A percentile compares a stretch with the other conserved stretches of the same genome.
Evolutionary conservation across 1,140 invertebrate species (phyloP).

Genomic region (Macrotrachela quadricornifera): DNA sequence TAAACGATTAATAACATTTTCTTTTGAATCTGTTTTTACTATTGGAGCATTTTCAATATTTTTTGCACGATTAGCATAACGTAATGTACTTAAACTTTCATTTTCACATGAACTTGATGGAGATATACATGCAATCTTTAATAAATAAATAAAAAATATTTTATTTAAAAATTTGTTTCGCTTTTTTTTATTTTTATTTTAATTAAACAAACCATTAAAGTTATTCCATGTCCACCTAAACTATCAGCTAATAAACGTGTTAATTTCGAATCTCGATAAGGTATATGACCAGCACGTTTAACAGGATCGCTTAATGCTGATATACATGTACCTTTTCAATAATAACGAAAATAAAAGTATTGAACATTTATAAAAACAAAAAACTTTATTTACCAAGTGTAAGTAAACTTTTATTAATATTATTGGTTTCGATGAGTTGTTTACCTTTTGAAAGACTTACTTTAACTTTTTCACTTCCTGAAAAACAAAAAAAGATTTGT

Average conservation of each 20-base stretch:
- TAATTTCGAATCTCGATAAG: constrained; percentile 30
- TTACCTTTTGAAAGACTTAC: constrained; percentile 13
- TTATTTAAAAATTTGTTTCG: no score
- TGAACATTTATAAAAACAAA: background rate
- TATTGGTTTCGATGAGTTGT: constrained; percentile 25
- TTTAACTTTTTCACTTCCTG: constrained; percentile 28
- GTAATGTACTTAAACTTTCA: constrained; percentile 27
- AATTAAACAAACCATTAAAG: constrained; percentile 21
- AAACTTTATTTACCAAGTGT: constrained; percentile 19
- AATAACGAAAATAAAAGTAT: background rate
- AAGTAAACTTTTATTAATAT: constrained; percentile 29
- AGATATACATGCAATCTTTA: constrained; percentile 28
- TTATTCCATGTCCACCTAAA: constrained; percentile 25
- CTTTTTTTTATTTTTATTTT: background rate
- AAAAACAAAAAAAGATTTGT: background rate
- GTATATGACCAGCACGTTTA: constrained; percentile 24
- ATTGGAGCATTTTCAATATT: constrained; percentile 27
- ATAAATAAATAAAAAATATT: constrained; percentile 8
- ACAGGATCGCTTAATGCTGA: constrained; percentile 26
- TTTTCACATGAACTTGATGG: constrained; percentile 20
- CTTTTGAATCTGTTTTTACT: constrained; percentile 61
- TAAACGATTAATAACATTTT: constrained; percentile 64
- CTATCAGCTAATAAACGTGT: constrained; percentile 32
- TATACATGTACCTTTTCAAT: constrained; percentile 43
- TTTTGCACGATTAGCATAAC: constrained; percentile 27